A percentile compares a stretch with the other conserved stretches of the same genome.
These are phyloP conservation scores for Temnothorax unifasciatus DNA, from an alignment of 2,888 invertebrate genomes.

Conservation along the genomic window DNA sequence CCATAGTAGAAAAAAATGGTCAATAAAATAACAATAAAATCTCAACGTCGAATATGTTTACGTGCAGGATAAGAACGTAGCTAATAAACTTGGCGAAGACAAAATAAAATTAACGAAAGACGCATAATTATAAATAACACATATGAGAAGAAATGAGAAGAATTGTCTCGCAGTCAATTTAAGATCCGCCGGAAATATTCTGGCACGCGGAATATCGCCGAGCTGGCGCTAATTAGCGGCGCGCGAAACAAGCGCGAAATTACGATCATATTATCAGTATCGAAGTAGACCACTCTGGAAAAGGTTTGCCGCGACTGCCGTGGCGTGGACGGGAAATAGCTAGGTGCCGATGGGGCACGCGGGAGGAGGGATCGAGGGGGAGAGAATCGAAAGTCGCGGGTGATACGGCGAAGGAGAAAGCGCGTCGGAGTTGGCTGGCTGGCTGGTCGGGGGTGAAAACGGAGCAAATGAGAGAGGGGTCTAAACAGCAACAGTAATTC, in stretches of 20 bases:
- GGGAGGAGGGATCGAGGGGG: slow-evolving; percentile 25
- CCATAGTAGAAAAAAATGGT: not conserved
- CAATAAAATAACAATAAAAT: not conserved
- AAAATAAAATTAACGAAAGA: not conserved
- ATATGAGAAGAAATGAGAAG: no score
- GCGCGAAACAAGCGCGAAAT: slow-evolving; percentile 23
- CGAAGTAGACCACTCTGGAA: not conserved
- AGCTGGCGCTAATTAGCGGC: slow-evolving; percentile 22
- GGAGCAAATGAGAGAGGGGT: slow-evolving; percentile 55
- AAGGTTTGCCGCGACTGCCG: slow-evolving; percentile 16
- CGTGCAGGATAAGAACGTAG: not conserved
- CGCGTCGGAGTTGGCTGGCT: slow-evolving; percentile 35
- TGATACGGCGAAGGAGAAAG: slow-evolving; percentile 41
- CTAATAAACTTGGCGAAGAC: not conserved
- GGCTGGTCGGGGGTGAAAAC: slow-evolving; percentile 55
- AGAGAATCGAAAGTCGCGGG: not conserved
- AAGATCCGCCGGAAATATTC: not conserved
- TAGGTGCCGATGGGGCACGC: slow-evolving; percentile 1
- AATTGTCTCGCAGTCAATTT: not conserved
- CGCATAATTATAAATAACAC: not conserved
- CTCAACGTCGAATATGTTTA: not conserved
- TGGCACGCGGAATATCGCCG: not conserved
- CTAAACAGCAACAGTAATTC: slow-evolving; percentile 82
- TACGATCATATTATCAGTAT: slow-evolving; percentile 21
- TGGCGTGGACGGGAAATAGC: slow-evolving; percentile 1